Evolutionary conservation across 1,140 invertebrate genomes (phyloP), one percentile per base, ranked within the genome.

Genomic region (Protaetia brevitarsis): DNA sequence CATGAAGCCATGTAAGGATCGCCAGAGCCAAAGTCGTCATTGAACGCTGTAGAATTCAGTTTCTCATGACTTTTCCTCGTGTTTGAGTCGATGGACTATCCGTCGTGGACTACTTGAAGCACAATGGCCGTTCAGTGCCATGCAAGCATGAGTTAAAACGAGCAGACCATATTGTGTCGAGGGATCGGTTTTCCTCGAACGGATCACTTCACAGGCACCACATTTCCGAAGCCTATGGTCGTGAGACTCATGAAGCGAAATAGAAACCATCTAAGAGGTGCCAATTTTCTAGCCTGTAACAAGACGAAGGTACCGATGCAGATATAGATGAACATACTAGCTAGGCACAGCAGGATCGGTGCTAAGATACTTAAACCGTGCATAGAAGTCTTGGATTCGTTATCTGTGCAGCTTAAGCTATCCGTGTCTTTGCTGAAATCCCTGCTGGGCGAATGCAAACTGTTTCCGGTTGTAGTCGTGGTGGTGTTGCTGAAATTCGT

Each of bases 101-200:
- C 94, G 76, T 97, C 95, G 79, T 99, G 95, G 62, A 98, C 89
- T 29, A 99, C 89, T 97, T 97, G 81, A 97, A 98, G 72, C 95
- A 97, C 94, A 98, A 98, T 27, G 95, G n/a, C n/a, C 94, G 11
- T 96, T 95, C 30, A 99, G 80, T 0, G 96, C 94, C 84, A 99
- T 90, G 1, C 96, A 27, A 94, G 90, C 79, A 98, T 90, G 65
- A 99, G 92, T 79, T 98, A 99, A 68, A 97, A 86, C 37, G 95
- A 95, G 79, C 94, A 96, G 78, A 93, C 92, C 92, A 94, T 41
- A 92, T 84, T 1, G 89, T 90, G 41, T 16, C 26, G 28, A 83
- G 82, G 5, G 88, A 87, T 69, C 86, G 84, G 72, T 85, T 85
- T 63, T 82, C 82, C 11, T 76, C 74, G 56, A 74, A 71, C 31